These are phyloP conservation scores for Actinemys pallida DNA, from an alignment of 2,113 vertebrate species.

Conservation along the genomic window DNA sequence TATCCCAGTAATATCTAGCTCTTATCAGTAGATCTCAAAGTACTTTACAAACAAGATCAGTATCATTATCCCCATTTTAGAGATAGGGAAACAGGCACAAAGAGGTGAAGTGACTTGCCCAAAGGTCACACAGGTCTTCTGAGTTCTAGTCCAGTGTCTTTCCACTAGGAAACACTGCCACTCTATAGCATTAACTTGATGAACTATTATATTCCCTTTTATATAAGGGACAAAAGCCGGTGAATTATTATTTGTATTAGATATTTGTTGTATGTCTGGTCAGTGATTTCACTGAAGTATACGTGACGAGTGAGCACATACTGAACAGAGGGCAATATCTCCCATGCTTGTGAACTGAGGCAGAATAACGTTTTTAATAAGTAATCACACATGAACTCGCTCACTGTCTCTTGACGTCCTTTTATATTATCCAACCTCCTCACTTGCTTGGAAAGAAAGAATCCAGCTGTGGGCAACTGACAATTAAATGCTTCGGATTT, in stretches of 20 bases:
- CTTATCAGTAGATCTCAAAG: too few relatives aligned
- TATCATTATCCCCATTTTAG: too few relatives aligned
- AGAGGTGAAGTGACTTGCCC: too few relatives aligned
- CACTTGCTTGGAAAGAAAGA: conserved; percentile 45
- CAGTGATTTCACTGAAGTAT: fast-evolving
- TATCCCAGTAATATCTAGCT: too few relatives aligned
- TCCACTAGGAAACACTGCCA: too few relatives aligned
- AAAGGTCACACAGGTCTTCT: too few relatives aligned
- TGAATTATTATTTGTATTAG: background rate
- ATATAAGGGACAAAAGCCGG: fast-evolving
- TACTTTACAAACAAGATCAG: too few relatives aligned
- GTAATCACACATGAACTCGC: conserved; percentile 32
- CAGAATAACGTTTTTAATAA: background rate
- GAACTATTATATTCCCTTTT: background rate
- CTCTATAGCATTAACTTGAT: background rate
- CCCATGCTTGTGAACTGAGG: fast-evolving
- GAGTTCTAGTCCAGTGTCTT: too few relatives aligned
- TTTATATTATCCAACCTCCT: conserved; percentile 32
- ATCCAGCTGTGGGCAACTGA: conserved; percentile 66
- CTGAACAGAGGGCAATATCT: background rate
- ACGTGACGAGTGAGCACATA: background rate
- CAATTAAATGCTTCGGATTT: conserved; percentile 58
- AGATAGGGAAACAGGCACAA: too few relatives aligned
- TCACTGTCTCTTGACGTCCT: conserved; percentile 40
- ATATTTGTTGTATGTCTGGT: background rate